Evolutionary conservation across 2,797 vertebrate species (phyloP), one percentile per base, ranked within the genome.

Genomic region (Steatocranus sp.): DNA sequence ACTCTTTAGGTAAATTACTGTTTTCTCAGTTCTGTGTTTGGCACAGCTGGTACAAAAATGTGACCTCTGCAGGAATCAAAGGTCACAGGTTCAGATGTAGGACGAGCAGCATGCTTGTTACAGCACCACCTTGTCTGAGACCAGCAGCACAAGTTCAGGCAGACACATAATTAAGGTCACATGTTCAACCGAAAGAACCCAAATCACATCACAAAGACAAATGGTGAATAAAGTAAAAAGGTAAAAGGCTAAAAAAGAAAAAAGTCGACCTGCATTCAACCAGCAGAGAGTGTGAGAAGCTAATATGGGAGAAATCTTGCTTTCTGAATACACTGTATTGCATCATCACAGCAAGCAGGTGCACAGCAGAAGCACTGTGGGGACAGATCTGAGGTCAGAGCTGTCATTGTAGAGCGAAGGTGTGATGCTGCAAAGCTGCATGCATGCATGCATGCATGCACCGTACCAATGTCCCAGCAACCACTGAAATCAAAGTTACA

Each of bases 391-490:
- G 30, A 58, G 54, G 54, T n/a, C 38, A 17, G 63, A 11, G 36
- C 36, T 68, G 56, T n/a, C 56, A 11, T 5, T 20, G 14, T 1
- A 25, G 36, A 2, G 15, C 6, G 0, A 43, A 68, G 41, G 23
- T 30, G 66, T 27, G 23, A 27, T 46, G 66, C 6, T 46, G 66
- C 9, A 25, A 70, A 70, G 14, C 23, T 46, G 23, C 15, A 0
- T 1, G 20, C 20, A 15, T 1, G n/a, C 51, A 41, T 2, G 38
- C 36, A 43, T 1, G 17, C 41, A 43, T 0, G 14, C 23, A 54
- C 0, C 1, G 3, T 5, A 58, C 27, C 53, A 0, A 32, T 32
- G 34, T 38, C 34, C 7, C 12, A 7, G 63, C 23, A 70, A 17
- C 36, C 3, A 38, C 5, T 38, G n/a, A 1, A 41, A 38, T 6